A percentile compares a stretch with the other conserved stretches of the same genome.
These are phyloP conservation scores for Oxyura jamaicensis DNA, from an alignment of 2,113 vertebrate genomes.

Conservation along the genomic window DNA sequence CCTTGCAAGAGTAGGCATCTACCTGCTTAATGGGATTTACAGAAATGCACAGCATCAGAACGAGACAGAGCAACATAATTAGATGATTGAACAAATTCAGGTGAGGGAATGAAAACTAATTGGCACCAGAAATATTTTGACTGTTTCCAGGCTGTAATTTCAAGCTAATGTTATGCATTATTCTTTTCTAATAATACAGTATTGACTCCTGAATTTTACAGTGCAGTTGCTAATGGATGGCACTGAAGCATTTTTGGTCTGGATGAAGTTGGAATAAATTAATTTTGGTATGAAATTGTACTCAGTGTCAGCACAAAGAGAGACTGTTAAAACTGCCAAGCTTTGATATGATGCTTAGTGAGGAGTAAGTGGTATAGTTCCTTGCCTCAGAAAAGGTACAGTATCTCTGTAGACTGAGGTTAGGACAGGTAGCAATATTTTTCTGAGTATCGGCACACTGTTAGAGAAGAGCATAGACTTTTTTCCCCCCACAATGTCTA, in stretches of 20 bases:
- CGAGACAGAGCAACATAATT: neutral
- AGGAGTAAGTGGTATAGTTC: neutral
- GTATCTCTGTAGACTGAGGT: neutral
- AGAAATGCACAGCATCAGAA: neutral
- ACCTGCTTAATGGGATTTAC: neutral
- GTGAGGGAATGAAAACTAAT: neutral
- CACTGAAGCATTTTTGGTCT: constrained; percentile 27
- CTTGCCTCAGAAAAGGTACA: neutral
- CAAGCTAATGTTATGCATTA: neutral
- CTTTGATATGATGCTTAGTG: neutral
- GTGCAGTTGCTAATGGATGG: constrained; percentile 6
- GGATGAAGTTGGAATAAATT: neutral
- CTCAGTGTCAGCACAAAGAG: neutral
- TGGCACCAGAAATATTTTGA: neutral
- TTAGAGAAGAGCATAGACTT: neutral
- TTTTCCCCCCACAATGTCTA: neutral
- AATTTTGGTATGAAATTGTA: constrained; percentile 9
- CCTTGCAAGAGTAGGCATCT: neutral
- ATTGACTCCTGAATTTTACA: neutral
- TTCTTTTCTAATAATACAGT: neutral
- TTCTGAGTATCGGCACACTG: neutral
- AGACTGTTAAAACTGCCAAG: neutral
- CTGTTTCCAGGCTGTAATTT: neutral
- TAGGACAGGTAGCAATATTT: neutral
- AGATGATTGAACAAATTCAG: neutral